A percentile compares a stretch with the other conserved stretches of the same genome.
Evolutionary conservation across 2,797 vertebrate genomes (phyloP).

Genomic region (Pygocentrus nattereri): DNA sequence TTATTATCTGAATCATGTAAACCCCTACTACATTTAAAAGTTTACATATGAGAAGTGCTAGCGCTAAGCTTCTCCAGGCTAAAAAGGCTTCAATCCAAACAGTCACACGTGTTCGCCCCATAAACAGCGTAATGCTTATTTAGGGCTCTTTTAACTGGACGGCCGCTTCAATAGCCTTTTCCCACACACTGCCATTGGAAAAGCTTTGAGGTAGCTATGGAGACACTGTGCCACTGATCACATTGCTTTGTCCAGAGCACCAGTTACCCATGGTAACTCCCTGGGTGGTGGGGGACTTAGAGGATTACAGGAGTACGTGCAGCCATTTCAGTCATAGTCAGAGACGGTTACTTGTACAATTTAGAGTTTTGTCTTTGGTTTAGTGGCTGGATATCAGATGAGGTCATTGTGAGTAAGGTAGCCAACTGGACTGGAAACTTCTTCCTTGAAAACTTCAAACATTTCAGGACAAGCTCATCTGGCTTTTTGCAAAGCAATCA

Average conservation of each 20-base stretch:
- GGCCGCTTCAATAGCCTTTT: constrained; percentile 16
- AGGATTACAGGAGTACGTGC: constrained; percentile 33
- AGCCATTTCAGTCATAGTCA: constrained; percentile 34
- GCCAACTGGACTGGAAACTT: neutral
- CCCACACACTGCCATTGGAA: constrained; percentile 24
- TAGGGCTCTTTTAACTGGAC: constrained; percentile 13
- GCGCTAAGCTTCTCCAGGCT: neutral
- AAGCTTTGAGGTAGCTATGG: constrained; percentile 59
- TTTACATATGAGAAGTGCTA: neutral
- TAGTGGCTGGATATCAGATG: neutral
- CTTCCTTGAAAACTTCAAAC: neutral
- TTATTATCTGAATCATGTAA: neutral
- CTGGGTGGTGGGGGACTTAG: constrained; percentile 34
- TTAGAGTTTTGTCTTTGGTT: neutral
- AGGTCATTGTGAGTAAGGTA: neutral
- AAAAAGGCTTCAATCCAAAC: neutral
- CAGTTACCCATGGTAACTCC: constrained; percentile 61
- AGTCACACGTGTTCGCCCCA: neutral
- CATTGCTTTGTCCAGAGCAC: constrained; percentile 54
- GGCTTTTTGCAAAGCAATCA: neutral
- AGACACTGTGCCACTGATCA: constrained; percentile 52
- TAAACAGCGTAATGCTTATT: neutral
- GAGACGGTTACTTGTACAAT: constrained; percentile 23
- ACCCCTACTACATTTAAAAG: neutral
- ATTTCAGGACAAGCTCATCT: constrained; percentile 5